Evolutionary conservation across 2,888 invertebrate genomes (phyloP).

Genomic region (Hirtodrosophila histrioides): DNA sequence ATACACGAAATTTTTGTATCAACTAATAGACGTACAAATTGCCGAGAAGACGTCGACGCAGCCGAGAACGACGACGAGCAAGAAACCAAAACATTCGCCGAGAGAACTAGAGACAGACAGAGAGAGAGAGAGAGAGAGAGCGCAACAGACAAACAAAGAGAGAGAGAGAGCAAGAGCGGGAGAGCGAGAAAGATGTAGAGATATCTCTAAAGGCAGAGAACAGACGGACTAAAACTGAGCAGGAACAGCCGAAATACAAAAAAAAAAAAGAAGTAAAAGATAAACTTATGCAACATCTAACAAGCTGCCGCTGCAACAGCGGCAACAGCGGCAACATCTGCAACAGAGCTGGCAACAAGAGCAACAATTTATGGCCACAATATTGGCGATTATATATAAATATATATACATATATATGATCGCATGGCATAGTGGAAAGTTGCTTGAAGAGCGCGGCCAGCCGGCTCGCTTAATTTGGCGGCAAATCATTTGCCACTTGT

Average conservation of each 20-base stretch:
- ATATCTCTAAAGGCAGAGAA: conserved; percentile 31
- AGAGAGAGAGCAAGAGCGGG: not conserved
- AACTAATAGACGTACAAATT: conserved; percentile 68
- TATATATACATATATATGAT: conserved; percentile 13
- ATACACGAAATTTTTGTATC: conserved; percentile 73
- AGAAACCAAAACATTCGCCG: conserved; percentile 47
- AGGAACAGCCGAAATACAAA: conserved; percentile 10
- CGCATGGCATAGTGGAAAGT: conserved; percentile 25
- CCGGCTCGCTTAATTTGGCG: conserved; percentile 57
- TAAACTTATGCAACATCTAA: conserved; percentile 73
- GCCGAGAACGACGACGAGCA: conserved; percentile 31
- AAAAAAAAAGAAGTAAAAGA: conserved; percentile 46
- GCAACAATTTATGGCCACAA: conserved; percentile 57
- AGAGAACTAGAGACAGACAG: conserved; percentile 19
- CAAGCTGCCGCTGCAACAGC: conserved; percentile 44
- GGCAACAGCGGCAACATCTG: too few species aligned
- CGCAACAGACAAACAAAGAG: conserved; percentile 19
- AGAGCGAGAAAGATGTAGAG: conserved; percentile 16
- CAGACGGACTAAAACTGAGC: conserved; percentile 18
- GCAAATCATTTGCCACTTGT: conserved; percentile 73
- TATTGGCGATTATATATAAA: conserved; percentile 34
- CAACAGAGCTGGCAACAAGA: conserved; percentile 33
- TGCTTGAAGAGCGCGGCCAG: conserved; percentile 16
- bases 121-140: conserved; percentile 17
- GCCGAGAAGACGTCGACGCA: conserved; percentile 48